phyloP scores from a whole-genome alignment of 2,797 vertebrate genomes.

The Phylloscopus collybita region DNA sequence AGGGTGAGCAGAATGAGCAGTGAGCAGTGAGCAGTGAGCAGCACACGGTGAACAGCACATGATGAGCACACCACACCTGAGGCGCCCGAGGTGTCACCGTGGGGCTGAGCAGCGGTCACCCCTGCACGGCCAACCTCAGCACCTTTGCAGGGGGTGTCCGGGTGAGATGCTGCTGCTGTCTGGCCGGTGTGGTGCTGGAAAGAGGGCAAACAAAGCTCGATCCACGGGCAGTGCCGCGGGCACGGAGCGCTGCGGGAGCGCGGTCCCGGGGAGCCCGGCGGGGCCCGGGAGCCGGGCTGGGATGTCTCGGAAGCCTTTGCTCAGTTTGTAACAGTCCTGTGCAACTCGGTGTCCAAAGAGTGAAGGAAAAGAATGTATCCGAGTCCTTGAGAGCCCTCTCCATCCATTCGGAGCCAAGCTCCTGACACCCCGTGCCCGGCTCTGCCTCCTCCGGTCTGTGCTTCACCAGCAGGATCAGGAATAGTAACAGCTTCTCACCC shows the following conservation, averaged over 20 bases:
- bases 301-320: neutral
- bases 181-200: too few relatives aligned
- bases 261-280: neutral
- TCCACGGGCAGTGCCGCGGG: too few relatives aligned
- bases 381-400: neutral
- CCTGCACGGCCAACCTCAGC: too few relatives aligned
- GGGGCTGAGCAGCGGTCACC: too few relatives aligned
- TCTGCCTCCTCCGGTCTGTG: fast-evolving
- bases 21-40: too few relatives aligned
- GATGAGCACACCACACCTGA: too few relatives aligned
- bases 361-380: neutral
- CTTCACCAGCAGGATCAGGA: neutral
- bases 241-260: fast-evolving
- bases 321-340: neutral
- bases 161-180: too few relatives aligned
- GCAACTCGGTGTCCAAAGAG: neutral
- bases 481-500: neutral
- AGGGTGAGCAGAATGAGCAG: too few relatives aligned
- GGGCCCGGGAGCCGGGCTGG: neutral
- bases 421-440: fast-evolving
- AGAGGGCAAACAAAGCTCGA: too few relatives aligned
- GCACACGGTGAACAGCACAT: too few relatives aligned
- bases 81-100: too few relatives aligned
- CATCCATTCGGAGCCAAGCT: fast-evolving
- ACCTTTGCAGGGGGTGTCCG: too few relatives aligned